Evolutionary conservation across 2,797 vertebrate genomes (phyloP).

Genomic region (Phyllotis vaccarum): DNA sequence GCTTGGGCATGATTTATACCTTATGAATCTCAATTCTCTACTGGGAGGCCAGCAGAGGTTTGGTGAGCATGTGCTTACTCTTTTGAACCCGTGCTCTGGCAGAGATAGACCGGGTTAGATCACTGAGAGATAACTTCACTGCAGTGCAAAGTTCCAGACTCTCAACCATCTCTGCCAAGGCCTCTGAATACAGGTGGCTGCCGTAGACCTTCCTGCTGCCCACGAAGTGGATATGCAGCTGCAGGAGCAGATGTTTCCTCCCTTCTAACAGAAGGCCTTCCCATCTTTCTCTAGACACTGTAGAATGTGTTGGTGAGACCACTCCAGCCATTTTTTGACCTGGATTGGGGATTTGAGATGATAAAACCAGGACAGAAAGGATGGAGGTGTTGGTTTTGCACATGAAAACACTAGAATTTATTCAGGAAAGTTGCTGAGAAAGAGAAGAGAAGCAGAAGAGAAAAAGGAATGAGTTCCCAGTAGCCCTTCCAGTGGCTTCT

Average conservation of each 20-base stretch:
- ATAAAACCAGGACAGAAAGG: background rate
- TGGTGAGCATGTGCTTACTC: background rate
- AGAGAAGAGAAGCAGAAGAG: too few relatives aligned
- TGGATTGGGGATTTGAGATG: background rate
- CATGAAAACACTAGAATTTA: too few relatives aligned
- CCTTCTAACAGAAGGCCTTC: background rate
- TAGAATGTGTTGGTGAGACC: background rate
- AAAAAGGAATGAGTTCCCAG: too few relatives aligned
- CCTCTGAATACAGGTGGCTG: background rate
- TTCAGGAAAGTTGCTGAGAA: too few relatives aligned
- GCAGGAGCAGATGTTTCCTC: background rate
- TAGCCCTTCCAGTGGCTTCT: too few relatives aligned
- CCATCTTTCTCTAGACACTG: background rate
- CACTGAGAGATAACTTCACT: background rate
- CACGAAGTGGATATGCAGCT: background rate
- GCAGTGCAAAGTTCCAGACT: background rate
- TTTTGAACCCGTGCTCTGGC: background rate
- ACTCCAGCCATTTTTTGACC: background rate
- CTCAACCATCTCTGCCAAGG: background rate
- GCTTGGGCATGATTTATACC: too few relatives aligned
- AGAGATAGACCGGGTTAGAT: background rate
- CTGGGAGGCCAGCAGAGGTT: background rate
- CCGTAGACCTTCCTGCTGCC: background rate
- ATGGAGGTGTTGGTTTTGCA: too few relatives aligned
- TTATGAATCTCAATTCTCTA: conserved; percentile 64